Evolutionary conservation across 2,797 vertebrate species (phyloP), one percentile per base, ranked within the genome.

Genomic region (Diplodus sargus): DNA sequence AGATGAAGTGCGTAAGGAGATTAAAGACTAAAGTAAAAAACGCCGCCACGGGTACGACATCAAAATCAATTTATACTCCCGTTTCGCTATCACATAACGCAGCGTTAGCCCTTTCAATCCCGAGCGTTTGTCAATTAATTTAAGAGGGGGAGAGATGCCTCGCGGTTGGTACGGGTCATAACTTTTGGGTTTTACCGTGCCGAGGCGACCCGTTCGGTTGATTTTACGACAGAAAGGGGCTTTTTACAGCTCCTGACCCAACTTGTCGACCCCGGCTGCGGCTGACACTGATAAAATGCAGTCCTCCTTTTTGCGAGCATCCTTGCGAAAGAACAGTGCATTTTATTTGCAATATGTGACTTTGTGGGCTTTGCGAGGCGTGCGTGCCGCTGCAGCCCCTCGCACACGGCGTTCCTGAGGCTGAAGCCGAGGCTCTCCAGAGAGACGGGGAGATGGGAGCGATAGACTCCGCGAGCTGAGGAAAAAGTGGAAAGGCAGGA

Each of bases 1-100:
- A 51, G 72, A 76, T 57, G 69, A 75, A 67, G 63, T 49, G 42
- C 1, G 25, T 81, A 68, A 84, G 78, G 67, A 87, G 81, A 88
- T 86, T 80, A 85, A 79, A 84, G 73, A 80, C 66, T 76, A 59
- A 82, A 85, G 79, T 69, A 74, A 85, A 85, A 34, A 39, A 85
- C 64, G 84, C 79, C 78, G 57, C 63, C 85, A 81, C 2, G 22
- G 71, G 74, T 59, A 54, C 43, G 60, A 81, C 73, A 85, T 83
- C 66, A 74, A 88, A 85, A 85, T 85, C 74, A 59, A 83, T 82
- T 85, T 56, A 73, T 57, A 52, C 73, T 80, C 64, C 45, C 0
- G 5, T 80, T 66, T 60, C 49, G 57, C 75, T 10, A 3, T 76
- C 67, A 69, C 67, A 34, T 70, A 72, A 68, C 9, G 11, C 49